Evolutionary conservation across 2,888 invertebrate genomes (phyloP), one percentile per base, ranked within the genome.

Genomic region (Agrochola lota): DNA sequence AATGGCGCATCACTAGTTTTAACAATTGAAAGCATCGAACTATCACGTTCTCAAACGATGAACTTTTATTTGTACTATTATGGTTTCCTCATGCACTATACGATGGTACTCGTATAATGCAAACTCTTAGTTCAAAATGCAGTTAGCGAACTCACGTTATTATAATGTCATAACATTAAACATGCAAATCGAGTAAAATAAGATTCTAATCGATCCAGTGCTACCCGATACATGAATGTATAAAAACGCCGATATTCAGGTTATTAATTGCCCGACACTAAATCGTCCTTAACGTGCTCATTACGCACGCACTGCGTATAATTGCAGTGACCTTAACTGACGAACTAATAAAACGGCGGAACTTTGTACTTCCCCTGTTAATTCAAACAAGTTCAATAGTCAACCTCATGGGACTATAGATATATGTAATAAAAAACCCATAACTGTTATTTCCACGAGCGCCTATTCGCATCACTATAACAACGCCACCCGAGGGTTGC

Each of bases 401-500:
- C 74, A 85, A 77, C 71, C 64, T 83, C 70, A 84, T 82, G 75
- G 69, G 76, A 80, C 75, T 82, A 79, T 86, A 80, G 20, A 9
- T 52, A 9, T 72, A 68, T 67, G 78, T 85, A 87, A 83, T 81
- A 84, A 90, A 90, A 89, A 90, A 86, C 83, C 83, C 80, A 85
- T 85, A 88, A 87, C 90, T 85, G 88, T 89, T 90, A 88, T 88
- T 86, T 90, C 86, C 81, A 88, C 81, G 87, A 86, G 80, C 86
- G 85, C 87, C 82, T 87, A 90, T 90, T 88, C 90, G 88, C 90
- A 89, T 91, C 87, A 88, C 88, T 90, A 85, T 88, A 88, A 87
- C 86, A 84, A 85, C 87, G 86, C 87, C 84, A 88, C 86, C 85
- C 74, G 67, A 59, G 55, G 59, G 46, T 0, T 49, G 80, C 43